phyloP scores from a whole-genome alignment of 1,140 invertebrate genomes.

The Cheumatopsyche charites region DNA sequence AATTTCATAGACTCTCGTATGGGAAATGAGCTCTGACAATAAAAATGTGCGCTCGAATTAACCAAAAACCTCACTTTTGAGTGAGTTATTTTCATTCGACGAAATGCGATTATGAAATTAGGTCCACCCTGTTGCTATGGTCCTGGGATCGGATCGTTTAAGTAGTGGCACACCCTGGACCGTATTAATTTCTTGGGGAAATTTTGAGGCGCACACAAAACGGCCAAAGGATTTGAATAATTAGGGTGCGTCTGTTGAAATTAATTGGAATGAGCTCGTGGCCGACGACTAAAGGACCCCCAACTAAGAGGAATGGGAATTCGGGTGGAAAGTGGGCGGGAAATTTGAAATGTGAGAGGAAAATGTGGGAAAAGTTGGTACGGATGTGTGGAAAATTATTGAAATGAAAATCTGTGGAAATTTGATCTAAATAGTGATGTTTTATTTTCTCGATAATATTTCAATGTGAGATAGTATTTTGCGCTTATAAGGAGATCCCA shows the following conservation, averaged over 20 bases:
- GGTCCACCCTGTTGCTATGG: not conserved
- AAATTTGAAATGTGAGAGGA: too few relatives aligned
- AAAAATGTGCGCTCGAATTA: not conserved
- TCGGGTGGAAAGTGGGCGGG: too few relatives aligned
- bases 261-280: constrained; percentile 40
- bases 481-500: too few relatives aligned
- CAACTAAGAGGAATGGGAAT: not conserved
- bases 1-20: too few relatives aligned
- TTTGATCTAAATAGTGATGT: too few relatives aligned
- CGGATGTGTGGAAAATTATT: too few relatives aligned
- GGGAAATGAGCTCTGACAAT: too few relatives aligned
- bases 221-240: constrained; percentile 45
- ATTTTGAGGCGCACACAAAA: constrained; percentile 18
- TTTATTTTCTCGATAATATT: too few relatives aligned
- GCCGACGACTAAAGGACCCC: not conserved
- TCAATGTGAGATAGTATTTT: too few relatives aligned
- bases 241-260: constrained; percentile 44
- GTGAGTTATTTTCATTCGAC: constrained; percentile 4
- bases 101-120: constrained; percentile 39
- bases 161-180: constrained; percentile 25
- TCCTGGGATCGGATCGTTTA: constrained; percentile 2
- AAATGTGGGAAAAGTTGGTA: too few relatives aligned
- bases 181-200: constrained; percentile 35
- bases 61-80: not conserved
- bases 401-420: too few relatives aligned